Evolutionary conservation across 2,888 invertebrate genomes (phyloP).

Genomic region (Epirrhoe alternata): DNA sequence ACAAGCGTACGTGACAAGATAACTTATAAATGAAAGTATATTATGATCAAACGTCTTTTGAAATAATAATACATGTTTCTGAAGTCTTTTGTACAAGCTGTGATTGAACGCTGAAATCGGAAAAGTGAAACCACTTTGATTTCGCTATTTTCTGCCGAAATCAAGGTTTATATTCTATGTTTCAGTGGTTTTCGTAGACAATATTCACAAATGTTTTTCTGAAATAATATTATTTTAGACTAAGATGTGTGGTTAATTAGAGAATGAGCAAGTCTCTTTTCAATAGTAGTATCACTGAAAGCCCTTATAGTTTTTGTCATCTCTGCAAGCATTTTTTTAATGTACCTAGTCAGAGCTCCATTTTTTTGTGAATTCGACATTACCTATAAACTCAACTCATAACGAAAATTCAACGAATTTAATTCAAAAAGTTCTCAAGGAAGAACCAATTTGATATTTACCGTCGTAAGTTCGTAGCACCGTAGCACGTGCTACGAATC

Average conservation of each 20-base stretch:
- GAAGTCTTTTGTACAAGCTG: neutral
- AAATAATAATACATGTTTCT: neutral
- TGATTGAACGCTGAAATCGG: neutral
- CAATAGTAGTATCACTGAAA: no score
- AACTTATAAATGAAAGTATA: neutral
- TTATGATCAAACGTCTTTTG: neutral
- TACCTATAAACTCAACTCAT: neutral
- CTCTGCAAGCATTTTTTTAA: no score
- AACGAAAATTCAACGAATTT: neutral
- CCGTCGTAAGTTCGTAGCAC: constrained; percentile 21
- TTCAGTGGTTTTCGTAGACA: no score
- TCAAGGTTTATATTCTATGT: neutral
- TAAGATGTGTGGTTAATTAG: no score
- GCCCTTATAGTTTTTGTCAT: no score
- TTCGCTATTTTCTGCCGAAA: neutral
- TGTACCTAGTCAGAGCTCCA: no score
- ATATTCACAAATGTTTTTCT: no score
- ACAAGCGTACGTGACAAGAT: neutral
- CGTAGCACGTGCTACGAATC: constrained; percentile 45
- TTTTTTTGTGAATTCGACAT: no score
- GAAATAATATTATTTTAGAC: no score
- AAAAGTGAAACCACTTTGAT: neutral
- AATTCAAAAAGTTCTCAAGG: constrained; percentile 13
- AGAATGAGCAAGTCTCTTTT: no score
- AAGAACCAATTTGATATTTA: constrained; percentile 23